Conservation (phyloP, 2,888 invertebrate genomes). For the Sinotaia quadrata region DNA sequence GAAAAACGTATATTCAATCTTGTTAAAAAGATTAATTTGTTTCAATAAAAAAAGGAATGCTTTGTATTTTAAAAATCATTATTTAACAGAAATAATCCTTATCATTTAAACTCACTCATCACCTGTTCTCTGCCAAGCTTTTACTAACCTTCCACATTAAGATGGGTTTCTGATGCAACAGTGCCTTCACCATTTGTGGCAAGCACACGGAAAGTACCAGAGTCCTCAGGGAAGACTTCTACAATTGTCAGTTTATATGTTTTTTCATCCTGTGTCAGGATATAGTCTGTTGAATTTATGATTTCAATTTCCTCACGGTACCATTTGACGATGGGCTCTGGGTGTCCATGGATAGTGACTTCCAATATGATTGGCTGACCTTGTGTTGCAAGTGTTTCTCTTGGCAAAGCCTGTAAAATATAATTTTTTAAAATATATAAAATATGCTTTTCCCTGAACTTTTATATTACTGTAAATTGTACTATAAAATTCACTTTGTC, state of each 20-base stretch:
- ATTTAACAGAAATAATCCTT: too few relatives aligned
- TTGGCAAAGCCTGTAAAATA: constrained; percentile 32
- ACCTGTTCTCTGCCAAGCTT: too few relatives aligned
- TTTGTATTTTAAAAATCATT: too few relatives aligned
- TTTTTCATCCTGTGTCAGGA: constrained; percentile 82
- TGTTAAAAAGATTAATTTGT: too few relatives aligned
- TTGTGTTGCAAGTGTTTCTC: constrained; percentile 39
- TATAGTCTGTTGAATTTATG: constrained; percentile 78
- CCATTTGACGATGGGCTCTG: constrained; percentile 70
- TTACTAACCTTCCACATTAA: constrained; percentile 63
- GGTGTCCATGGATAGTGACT: constrained; percentile 61
- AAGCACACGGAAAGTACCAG: constrained; percentile 86
- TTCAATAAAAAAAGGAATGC: not conserved
- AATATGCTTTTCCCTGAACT: too few relatives aligned
- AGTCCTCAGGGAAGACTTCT: constrained; percentile 76
- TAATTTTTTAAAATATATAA: too few relatives aligned
- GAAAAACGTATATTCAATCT: too few relatives aligned
- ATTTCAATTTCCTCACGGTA: constrained; percentile 73
- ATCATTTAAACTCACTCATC: too few relatives aligned
- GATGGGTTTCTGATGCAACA: constrained; percentile 55
- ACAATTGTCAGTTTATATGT: constrained; percentile 84
- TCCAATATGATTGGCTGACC: constrained; percentile 65
- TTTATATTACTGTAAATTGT: too few relatives aligned
- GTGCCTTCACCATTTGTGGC: constrained; percentile 86
- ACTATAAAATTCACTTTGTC: too few relatives aligned